A percentile compares a stretch with the other conserved stretches of the same genome.
phyloP scores from a whole-genome alignment of 2,113 vertebrate genomes.

The Malurus melanocephalus region DNA sequence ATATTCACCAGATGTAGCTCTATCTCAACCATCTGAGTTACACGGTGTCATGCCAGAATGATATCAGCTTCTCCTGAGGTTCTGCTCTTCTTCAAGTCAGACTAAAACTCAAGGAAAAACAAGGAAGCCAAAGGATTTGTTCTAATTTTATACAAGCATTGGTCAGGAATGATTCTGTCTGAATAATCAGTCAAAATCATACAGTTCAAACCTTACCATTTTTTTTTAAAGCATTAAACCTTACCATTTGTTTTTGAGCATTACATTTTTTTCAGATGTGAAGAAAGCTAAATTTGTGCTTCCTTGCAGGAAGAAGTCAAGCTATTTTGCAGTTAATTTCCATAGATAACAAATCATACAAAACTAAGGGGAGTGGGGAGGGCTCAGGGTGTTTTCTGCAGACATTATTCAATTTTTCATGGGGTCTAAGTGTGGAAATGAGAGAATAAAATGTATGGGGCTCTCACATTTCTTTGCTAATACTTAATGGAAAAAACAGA shows the following conservation, averaged over 20 bases:
- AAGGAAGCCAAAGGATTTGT: not conserved
- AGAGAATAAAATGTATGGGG: slow-evolving; percentile 8
- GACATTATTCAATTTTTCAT: slow-evolving; percentile 24
- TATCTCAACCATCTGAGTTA: not conserved
- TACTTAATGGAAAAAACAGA: slow-evolving; percentile 41
- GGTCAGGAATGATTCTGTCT: not conserved
- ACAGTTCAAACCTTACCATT: not conserved
- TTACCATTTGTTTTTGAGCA: slow-evolving; percentile 4
- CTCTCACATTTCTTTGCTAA: slow-evolving; percentile 29
- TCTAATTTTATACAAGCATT: not conserved
- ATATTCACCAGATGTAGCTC: not conserved
- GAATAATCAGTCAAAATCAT: not conserved
- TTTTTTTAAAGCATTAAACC: not conserved
- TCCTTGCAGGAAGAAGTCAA: not conserved
- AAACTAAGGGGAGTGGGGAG: not conserved
- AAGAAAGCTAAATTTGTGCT: not conserved
- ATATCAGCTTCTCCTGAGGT: not conserved
- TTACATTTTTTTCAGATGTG: not conserved
- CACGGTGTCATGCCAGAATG: not conserved
- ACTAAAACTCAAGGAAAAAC: not conserved
- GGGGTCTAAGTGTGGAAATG: not conserved
- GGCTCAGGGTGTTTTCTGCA: not conserved
- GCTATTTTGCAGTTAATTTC: not conserved
- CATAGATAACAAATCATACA: not conserved
- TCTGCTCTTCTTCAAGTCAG: not conserved